These are phyloP conservation scores for Micronycteris hirsuta DNA, from an alignment of 2,113 vertebrate genomes.

Conservation along the genomic window DNA sequence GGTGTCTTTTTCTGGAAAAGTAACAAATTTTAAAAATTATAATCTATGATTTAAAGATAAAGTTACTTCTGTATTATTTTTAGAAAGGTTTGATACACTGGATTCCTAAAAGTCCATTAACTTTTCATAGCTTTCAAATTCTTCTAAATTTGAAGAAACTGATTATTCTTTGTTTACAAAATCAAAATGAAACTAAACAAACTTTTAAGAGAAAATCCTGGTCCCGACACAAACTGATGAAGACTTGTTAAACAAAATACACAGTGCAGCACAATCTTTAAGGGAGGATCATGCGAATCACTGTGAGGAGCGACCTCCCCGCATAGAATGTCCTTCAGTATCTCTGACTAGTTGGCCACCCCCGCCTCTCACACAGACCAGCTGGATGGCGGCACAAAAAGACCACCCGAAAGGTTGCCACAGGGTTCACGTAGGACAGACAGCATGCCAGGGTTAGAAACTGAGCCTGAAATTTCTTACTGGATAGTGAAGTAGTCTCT, in stretches of 20 bases:
- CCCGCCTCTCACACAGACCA: neutral
- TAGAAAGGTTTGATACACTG: neutral
- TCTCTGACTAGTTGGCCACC: neutral
- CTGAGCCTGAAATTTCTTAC: neutral
- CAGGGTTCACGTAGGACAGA: neutral
- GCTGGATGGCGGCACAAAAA: neutral
- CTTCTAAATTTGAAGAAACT: neutral
- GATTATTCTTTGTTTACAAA: neutral
- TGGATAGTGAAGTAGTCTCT: neutral
- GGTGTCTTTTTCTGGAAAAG: constrained; percentile 94
- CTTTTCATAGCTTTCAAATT: constrained; percentile 15
- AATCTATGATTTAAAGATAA: neutral
- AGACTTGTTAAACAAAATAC: neutral
- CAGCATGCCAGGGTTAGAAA: neutral
- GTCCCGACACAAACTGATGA: neutral
- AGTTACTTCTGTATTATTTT: constrained; percentile 6
- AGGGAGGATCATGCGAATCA: neutral
- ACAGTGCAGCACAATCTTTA: neutral
- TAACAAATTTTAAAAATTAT: constrained; percentile 3
- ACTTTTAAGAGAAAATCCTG: neutral
- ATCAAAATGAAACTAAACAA: constrained; percentile 15
- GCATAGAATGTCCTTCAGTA: neutral
- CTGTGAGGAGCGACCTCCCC: neutral
- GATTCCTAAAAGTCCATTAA: constrained; percentile 22
- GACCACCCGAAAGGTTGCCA: neutral